These are phyloP conservation scores for Gisinianus flammeolus DNA, from an alignment of 2,888 invertebrate species.

Conservation along the genomic window DNA sequence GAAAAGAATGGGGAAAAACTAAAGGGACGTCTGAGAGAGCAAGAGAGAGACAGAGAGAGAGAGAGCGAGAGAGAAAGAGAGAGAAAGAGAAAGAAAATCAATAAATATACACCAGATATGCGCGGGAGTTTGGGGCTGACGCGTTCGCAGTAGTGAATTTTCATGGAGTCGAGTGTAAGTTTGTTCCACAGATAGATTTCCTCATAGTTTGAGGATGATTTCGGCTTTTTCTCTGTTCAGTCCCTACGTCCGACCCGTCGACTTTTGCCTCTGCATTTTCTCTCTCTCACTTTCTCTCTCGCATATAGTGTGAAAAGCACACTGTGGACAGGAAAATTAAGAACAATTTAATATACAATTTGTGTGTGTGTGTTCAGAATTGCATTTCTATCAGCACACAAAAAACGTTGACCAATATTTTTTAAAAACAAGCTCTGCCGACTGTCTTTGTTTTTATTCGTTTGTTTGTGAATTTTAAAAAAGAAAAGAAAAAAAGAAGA, in stretches of 20 bases:
- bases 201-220: conserved; percentile 25
- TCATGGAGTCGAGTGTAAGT: conserved; percentile 17
- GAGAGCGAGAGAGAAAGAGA: conserved; percentile 1
- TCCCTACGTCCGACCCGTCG: conserved; percentile 29
- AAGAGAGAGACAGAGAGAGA: conserved; percentile 15
- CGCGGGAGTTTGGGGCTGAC: conserved; percentile 26
- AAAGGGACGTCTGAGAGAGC: neutral
- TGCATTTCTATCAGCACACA: too few species aligned
- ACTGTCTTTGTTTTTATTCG: neutral
- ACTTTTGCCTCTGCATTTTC: conserved; percentile 17
- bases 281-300: conserved; percentile 5
- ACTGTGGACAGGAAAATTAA: too few species aligned
- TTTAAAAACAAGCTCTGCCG: too few species aligned
- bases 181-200: conserved; percentile 16
- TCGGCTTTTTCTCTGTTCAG: conserved; percentile 25
- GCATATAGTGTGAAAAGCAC: too few species aligned
- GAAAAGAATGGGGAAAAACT: neutral
- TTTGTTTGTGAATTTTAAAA: neutral
- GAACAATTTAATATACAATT: too few species aligned
- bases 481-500: neutral
- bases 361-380: too few species aligned
- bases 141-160: conserved; percentile 36
- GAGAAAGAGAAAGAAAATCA: conserved; percentile 32
- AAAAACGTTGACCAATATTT: too few species aligned
- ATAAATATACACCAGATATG: conserved; percentile 30